Percentiles rank a stretch among this genome's conserved stretches.
These are phyloP conservation scores for Silurus asotus DNA, from an alignment of 2,113 vertebrate genomes.

Conservation along the genomic window DNA sequence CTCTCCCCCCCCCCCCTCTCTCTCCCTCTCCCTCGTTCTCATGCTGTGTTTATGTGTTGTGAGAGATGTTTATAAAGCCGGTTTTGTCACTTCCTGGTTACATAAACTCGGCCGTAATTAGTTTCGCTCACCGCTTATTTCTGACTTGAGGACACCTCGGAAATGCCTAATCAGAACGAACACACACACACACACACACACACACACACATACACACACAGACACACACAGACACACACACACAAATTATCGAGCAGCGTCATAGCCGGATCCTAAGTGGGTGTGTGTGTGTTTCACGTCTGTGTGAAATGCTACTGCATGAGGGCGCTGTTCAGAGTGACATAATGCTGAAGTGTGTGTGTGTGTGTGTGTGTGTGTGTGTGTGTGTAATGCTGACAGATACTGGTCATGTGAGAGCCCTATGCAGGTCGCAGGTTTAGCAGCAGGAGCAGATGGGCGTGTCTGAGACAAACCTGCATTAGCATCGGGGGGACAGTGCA, in stretches of 20 bases:
- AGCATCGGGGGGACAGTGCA: neutral
- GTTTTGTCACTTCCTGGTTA: constrained; percentile 20
- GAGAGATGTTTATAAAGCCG: constrained; percentile 39
- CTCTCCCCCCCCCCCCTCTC: neutral
- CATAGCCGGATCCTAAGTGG: neutral
- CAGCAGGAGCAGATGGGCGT: neutral
- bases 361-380: neutral
- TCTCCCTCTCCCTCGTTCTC: neutral
- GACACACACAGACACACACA: no score
- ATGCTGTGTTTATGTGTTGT: constrained; percentile 16
- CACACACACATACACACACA: neutral
- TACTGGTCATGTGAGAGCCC: neutral
- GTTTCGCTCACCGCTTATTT: constrained; percentile 11
- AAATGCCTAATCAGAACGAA: constrained; percentile 23
- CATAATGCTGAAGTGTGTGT: constrained; percentile 6
- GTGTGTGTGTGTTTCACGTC: constrained; percentile 9
- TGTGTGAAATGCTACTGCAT: neutral
- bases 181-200: neutral
- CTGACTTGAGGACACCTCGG: constrained; percentile 32
- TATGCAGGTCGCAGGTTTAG: neutral
- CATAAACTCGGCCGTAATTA: constrained; percentile 37
- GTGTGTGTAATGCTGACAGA: neutral
- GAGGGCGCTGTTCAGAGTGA: neutral
- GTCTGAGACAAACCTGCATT: neutral
- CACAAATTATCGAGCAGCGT: neutral